These are phyloP conservation scores for Anorthoa munda DNA, from an alignment of 2,888 invertebrate species.

Conservation along the genomic window DNA sequence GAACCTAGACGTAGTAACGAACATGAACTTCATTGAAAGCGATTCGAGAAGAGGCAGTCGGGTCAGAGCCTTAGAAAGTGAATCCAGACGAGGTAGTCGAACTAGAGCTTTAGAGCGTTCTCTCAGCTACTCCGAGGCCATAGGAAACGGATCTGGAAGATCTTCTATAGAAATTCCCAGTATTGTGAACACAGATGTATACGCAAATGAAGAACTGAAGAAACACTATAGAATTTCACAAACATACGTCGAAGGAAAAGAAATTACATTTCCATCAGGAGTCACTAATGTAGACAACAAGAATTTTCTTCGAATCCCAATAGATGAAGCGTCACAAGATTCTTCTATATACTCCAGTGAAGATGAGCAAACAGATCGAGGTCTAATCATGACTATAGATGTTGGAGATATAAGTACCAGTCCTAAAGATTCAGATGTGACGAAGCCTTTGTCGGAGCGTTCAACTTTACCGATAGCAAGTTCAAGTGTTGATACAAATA, in stretches of 20 bases:
- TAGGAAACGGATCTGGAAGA: slow-evolving; percentile 80
- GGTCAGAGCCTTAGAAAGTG: slow-evolving; percentile 74
- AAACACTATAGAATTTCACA: slow-evolving; percentile 87
- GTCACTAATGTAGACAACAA: slow-evolving; percentile 73
- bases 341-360: slow-evolving; percentile 83
- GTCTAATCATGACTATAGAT: slow-evolving; percentile 85
- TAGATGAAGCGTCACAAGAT: slow-evolving; percentile 71
- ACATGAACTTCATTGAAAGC: slow-evolving; percentile 67
- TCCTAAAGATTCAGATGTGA: slow-evolving; percentile 75
- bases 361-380: slow-evolving; percentile 79
- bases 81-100: slow-evolving; percentile 79
- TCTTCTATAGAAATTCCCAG: slow-evolving; percentile 86
- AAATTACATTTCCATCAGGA: slow-evolving; percentile 80
- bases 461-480: slow-evolving; percentile 79
- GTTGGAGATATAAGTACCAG: slow-evolving; percentile 73
- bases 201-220: slow-evolving; percentile 85
- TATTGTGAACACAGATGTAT: slow-evolving; percentile 84
- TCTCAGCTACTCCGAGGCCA: slow-evolving; percentile 87
- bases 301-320: slow-evolving; percentile 59
- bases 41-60: slow-evolving; percentile 80
- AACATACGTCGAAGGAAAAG: slow-evolving; percentile 87
- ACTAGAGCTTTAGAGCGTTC: slow-evolving; percentile 83
- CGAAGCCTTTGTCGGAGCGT: slow-evolving; percentile 77
- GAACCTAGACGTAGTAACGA: slow-evolving; percentile 24
- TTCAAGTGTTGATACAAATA: slow-evolving; percentile 65